Base-by-base conservation (phyloP, 2,888 invertebrate species). In the Calameuta idolon region DNA sequence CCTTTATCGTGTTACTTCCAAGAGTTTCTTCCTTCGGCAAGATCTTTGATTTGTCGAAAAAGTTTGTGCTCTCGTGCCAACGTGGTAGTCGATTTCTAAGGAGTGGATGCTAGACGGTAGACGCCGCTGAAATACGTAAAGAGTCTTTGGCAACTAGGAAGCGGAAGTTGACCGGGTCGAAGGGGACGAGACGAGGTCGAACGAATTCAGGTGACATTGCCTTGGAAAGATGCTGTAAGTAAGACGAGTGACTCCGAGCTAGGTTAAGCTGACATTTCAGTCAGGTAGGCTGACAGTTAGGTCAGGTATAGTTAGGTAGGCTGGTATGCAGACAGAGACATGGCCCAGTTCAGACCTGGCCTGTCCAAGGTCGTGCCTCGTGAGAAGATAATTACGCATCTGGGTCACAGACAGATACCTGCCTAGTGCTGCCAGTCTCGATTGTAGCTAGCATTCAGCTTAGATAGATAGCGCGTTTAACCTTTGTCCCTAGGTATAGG, bases 381-480 rank as follows among this genome's bases (percentile, higher is more conserved):
- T 86, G 89, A 87, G 87, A 86, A 88, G 87, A 89, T 88, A 87
- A 89, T 88, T 88, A 88, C 87, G 87, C 86, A 89, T 88, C 88
- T 89, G 81, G 88, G 88, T 89, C 88, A 84, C 86, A 85, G 86
- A 79, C 84, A 81, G 81, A 84, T 84, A 81, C 81, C 82, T 69
- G 75, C 69, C 75, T 75, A 69, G 74, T 55, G 35, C 73, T 74
- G 40, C 11, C 71, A 69, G 11, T 23, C 9, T 11, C 23, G 23
- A 23, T 55, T 55, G 5, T 55, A 55, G 55, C 23, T 55, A 55
- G 55, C 9, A 23, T 55, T 55, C 55, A 23, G 55, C 23, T 55
- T 55, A 55, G 23, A 55, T 23, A 55, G 55, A 55, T 55, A 55
- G 55, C 55, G 55, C 9, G 23, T 55, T 55, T 55, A 55, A 55